Percentiles rank a stretch among this genome's conserved stretches.
These are phyloP conservation scores for Pteropus rufus DNA, from an alignment of 2,797 vertebrate species.

Conservation along the genomic window DNA sequence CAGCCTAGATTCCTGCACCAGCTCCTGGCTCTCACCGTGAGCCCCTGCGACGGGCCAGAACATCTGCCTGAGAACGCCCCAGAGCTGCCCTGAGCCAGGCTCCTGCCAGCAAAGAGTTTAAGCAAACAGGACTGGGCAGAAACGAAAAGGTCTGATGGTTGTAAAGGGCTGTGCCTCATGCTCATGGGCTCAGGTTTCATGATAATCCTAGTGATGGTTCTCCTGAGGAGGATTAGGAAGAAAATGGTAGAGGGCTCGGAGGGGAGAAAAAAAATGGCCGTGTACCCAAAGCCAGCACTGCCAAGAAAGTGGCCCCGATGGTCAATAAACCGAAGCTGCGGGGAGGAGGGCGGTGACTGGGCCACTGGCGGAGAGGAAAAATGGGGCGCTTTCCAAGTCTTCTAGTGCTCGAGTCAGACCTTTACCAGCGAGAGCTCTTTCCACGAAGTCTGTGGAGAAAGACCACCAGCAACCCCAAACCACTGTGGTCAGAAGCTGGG, in stretches of 20 bases:
- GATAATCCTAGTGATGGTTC: conserved; percentile 50
- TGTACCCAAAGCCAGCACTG: neutral
- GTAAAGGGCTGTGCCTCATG: neutral
- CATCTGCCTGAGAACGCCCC: neutral
- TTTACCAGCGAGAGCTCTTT: neutral
- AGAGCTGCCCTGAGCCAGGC: neutral
- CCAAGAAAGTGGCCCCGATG: conserved; percentile 6
- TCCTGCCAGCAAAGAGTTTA: conserved; percentile 38
- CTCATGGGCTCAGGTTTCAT: neutral
- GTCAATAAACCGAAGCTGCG: neutral
- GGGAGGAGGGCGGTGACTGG: neutral
- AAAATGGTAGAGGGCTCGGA: neutral
- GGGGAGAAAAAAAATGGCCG: neutral
- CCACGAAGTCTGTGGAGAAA: neutral
- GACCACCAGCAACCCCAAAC: neutral
- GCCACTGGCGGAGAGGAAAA: neutral
- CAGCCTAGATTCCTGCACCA: neutral
- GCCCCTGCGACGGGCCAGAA: neutral
- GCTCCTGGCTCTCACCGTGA: neutral
- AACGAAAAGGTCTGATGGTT: neutral
- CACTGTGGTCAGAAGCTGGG: neutral
- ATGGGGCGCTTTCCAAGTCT: neutral
- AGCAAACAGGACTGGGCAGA: conserved; percentile 33
- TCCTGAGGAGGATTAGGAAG: conserved; percentile 46
- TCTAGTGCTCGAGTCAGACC: neutral